Percentiles rank a stretch among this genome's conserved stretches.
These are phyloP conservation scores for Eupristina koningsbergeri DNA, from an alignment of 1,140 invertebrate species.

Conservation along the genomic window DNA sequence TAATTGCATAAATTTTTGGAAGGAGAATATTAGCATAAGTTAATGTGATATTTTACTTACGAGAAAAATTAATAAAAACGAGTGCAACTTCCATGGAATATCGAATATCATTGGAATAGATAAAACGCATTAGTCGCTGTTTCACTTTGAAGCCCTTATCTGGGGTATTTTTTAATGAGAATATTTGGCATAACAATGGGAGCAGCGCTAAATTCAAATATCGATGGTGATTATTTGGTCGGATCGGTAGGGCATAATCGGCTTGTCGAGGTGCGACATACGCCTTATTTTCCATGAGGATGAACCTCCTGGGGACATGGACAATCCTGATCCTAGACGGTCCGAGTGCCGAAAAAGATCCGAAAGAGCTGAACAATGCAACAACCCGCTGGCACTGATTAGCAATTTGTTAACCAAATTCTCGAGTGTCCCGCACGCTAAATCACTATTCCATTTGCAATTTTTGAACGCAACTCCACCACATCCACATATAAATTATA, in stretches of 20 bases:
- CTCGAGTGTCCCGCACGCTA: slow-evolving; percentile 51
- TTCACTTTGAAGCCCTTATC: neutral
- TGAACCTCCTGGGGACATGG: neutral
- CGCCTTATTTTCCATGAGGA: slow-evolving; percentile 48
- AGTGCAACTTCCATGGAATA: too few relatives aligned
- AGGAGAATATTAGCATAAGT: too few relatives aligned
- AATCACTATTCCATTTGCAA: slow-evolving; percentile 45
- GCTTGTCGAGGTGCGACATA: slow-evolving; percentile 41
- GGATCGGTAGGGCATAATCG: slow-evolving; percentile 29
- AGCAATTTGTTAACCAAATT: slow-evolving; percentile 60
- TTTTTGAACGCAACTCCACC: neutral
- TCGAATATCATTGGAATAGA: too few relatives aligned
- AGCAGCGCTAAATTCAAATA: slow-evolving; percentile 1
- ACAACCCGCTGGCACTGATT: slow-evolving; percentile 63
- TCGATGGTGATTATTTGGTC: slow-evolving; percentile 24
- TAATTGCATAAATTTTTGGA: too few relatives aligned
- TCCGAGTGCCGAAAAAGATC: slow-evolving; percentile 5
- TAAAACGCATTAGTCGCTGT: neutral
- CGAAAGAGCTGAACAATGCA: slow-evolving; percentile 54
- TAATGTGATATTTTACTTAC: too few relatives aligned
- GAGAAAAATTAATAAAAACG: too few relatives aligned
- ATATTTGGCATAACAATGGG: neutral
- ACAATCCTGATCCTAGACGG: too few relatives aligned
- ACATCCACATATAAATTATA: too few relatives aligned
- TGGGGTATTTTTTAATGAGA: slow-evolving; percentile 34